Evolutionary conservation across 2,113 vertebrate species (phyloP).

Genomic region (Arizona elegans): DNA sequence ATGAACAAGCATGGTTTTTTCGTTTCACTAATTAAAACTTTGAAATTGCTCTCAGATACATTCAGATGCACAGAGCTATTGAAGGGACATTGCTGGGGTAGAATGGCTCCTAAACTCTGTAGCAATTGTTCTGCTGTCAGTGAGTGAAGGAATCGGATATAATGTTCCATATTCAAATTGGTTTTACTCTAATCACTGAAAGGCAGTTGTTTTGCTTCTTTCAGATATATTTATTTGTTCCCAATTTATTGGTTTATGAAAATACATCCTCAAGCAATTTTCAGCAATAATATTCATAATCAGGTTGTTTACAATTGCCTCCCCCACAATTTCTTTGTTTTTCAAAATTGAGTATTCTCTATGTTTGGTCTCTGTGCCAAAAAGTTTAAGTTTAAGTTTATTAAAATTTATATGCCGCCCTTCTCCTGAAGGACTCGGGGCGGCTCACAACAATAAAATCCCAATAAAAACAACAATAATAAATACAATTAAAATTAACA

Average conservation of each 20-base stretch:
- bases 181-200: neutral
- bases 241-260: conserved; percentile 24
- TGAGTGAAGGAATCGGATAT: conserved; percentile 1
- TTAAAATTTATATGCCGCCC: no score
- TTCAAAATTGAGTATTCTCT: conserved; percentile 31
- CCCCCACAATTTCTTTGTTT: conserved; percentile 13
- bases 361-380: conserved; percentile 4
- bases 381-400: no score
- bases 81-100: neutral
- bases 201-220: conserved; percentile 30
- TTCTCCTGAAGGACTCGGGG: no score
- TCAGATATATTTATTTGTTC: conserved; percentile 31
- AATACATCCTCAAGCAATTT: conserved; percentile 13
- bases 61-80: neutral
- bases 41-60: neutral
- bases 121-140: neutral
- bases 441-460: no score
- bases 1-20: neutral
- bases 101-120: neutral
- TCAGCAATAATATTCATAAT: conserved; percentile 40
- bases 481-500: no score
- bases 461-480: no score
- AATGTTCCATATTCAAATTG: neutral
- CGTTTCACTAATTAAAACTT: neutral
- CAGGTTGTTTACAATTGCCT: conserved; percentile 39